Conservation (phyloP, 2,888 invertebrate species). For the Ischnus inquisitorius region DNA sequence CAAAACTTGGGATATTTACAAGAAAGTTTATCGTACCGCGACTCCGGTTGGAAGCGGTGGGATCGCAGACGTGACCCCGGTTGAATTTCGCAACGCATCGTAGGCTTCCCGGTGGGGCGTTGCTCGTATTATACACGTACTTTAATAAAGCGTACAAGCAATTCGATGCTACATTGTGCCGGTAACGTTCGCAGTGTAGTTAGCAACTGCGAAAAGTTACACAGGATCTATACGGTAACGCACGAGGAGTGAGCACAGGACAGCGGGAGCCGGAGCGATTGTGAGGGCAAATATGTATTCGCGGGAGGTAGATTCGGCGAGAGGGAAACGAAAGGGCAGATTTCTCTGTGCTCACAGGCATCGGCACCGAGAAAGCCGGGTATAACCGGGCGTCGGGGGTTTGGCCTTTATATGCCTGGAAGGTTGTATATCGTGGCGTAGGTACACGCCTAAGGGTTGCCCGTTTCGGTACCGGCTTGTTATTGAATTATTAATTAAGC, state of each 20-base stretch:
- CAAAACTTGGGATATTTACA: constrained; percentile 29
- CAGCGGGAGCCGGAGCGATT: constrained; percentile 42
- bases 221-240: constrained; percentile 1
- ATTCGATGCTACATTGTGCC: constrained; percentile 13
- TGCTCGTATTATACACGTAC: constrained; percentile 33
- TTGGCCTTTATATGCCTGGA: constrained; percentile 38
- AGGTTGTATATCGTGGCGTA: constrained; percentile 35
- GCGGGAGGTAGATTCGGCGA: constrained; percentile 32
- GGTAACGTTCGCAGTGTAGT: constrained; percentile 5
- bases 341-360: constrained; percentile 1
- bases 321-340: background rate
- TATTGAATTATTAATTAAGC: constrained; percentile 83
- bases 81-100: constrained; percentile 17
- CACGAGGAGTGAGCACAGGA: constrained; percentile 18
- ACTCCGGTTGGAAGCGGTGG: background rate
- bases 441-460: constrained; percentile 57
- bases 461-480: constrained; percentile 55
- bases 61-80: constrained; percentile 45
- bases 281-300: constrained; percentile 59
- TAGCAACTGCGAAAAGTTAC: background rate
- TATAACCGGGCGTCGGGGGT: constrained; percentile 13
- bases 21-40: constrained; percentile 13
- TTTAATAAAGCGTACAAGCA: constrained; percentile 14
- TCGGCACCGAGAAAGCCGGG: background rate
- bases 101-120: background rate